Evolutionary conservation across 2,113 vertebrate genomes (phyloP).

Genomic region (Oryzias celebensis): DNA sequence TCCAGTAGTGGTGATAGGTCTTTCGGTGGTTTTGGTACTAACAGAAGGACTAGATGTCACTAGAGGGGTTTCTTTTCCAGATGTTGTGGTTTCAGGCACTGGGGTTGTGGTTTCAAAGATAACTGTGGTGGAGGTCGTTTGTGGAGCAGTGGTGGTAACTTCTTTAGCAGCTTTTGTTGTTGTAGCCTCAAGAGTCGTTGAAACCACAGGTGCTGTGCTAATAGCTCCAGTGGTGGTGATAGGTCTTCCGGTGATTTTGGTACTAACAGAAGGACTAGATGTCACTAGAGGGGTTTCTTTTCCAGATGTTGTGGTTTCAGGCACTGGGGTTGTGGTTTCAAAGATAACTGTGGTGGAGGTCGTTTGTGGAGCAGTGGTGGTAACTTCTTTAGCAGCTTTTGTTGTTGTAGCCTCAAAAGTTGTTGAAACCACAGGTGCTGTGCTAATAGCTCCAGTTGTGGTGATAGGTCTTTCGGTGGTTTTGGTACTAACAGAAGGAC

Average conservation of each 20-base stretch:
- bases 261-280: background rate
- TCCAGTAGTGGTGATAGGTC: too few species aligned
- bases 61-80: too few species aligned
- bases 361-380: background rate
- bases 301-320: background rate
- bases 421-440: too few species aligned
- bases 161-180: background rate
- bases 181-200: background rate
- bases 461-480: background rate
- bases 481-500: background rate
- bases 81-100: too few species aligned
- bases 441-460: background rate
- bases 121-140: background rate
- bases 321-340: background rate
- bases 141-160: background rate
- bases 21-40: too few species aligned
- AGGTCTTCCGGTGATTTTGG: background rate
- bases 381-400: background rate
- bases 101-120: background rate
- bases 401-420: too few species aligned
- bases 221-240: background rate
- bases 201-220: background rate
- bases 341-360: conserved; percentile 2
- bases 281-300: background rate
- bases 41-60: too few species aligned